Base-by-base conservation (phyloP, 2,888 invertebrate genomes). In the Leptopilina drosophilae region DNA sequence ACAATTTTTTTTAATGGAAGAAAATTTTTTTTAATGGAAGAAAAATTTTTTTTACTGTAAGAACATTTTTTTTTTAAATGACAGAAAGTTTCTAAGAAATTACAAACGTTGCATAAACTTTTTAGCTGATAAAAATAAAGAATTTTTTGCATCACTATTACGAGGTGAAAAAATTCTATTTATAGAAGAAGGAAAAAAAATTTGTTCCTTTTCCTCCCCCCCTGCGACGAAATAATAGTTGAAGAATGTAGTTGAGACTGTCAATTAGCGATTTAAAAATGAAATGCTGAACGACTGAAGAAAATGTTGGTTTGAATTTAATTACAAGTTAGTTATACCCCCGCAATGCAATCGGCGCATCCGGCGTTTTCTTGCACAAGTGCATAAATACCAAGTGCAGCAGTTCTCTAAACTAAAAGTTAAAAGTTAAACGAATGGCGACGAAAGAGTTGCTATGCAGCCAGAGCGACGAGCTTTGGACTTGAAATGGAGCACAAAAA, bases 341-440 rank as follows among this genome's bases (percentile, higher is more conserved):
- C n/a, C 20, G n/a, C 26, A 73, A 73, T 73, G 73, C 56, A 73
- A 73, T 73, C 53, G n/a, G 73, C 33, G 73, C 73, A 73, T 73
- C 73, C 73, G 73, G 73, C 56, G 56, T 73, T 73, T 73, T 73
- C 73, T 73, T 73, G 73, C 73, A 56, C 73, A 73, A 73, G 73
- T 73, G 56, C 73, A 73, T 73, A 73, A 73, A 73, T 73, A 73
- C 73, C 73, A 73, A 33, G 73, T 56, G 56, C 26, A 8, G 8
- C 4, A 49, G 56, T 73, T 73, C 73, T 73, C 73, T 73, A 9
- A 33, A 73, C 73, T 73, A 9, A 33, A 73, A 53, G 53, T 73
- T 33, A 73, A 20, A 20, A 20, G 20, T 20, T 53, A 49, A 49
- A 9, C 11, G 33, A 56, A n/a, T 73, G 40, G 33, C 69, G 56